phyloP scores from a whole-genome alignment of 2,888 invertebrate genomes.

The Phyllotreta cruciferae region DNA sequence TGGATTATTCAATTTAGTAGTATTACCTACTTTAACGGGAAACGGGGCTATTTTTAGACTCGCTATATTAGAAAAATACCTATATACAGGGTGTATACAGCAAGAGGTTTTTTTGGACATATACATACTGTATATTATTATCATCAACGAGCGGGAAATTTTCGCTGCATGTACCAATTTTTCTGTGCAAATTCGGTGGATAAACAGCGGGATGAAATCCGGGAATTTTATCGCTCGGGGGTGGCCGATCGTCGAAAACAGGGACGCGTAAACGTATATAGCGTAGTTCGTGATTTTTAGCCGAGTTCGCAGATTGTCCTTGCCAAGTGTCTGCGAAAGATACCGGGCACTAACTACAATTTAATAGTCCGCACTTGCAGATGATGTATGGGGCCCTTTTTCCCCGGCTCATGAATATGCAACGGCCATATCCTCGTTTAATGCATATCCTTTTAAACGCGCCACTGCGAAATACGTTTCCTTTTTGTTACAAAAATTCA shows the following conservation, averaged over 20 bases:
- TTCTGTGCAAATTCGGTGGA: background rate
- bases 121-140: too few species aligned
- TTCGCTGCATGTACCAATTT: too few species aligned
- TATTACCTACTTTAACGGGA: too few species aligned
- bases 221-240: conserved; percentile 22
- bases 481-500: too few species aligned
- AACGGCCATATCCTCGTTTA: conserved; percentile 16
- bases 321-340: conserved; percentile 54
- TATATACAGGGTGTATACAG: too few species aligned
- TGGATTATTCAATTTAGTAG: too few species aligned
- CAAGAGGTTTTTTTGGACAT: too few species aligned
- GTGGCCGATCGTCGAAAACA: conserved; percentile 24
- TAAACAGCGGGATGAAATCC: conserved; percentile 10
- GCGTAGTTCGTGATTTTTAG: conserved; percentile 56
- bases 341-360: conserved; percentile 55
- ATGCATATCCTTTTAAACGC: too few species aligned
- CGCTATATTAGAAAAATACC: too few species aligned
- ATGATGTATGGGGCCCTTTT: conserved; percentile 48
- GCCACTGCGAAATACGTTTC: too few species aligned
- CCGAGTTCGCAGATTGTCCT: conserved; percentile 56
- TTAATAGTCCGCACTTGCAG: conserved; percentile 52
- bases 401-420: conserved; percentile 45
- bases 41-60: too few species aligned
- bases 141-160: too few species aligned
- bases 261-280: conserved; percentile 24